These are phyloP conservation scores for Tenualosa thibaudeaui DNA, from an alignment of 2,797 vertebrate species.

Conservation along the genomic window DNA sequence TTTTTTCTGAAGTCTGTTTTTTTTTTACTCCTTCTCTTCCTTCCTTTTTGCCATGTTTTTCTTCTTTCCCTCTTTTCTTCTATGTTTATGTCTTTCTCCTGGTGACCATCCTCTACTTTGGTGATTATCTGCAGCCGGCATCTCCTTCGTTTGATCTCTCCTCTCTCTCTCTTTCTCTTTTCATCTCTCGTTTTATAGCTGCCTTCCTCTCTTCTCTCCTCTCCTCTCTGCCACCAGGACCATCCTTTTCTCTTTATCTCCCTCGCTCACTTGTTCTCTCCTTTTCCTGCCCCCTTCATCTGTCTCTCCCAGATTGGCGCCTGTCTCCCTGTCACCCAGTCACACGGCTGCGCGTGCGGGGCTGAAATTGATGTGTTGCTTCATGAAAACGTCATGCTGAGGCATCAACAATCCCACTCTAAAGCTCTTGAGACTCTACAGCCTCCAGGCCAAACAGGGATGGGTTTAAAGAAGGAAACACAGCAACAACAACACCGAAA, in stretches of 20 bases:
- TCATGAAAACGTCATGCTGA: slow-evolving; percentile 76
- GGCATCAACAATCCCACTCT: neutral
- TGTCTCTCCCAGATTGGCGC: slow-evolving; percentile 25
- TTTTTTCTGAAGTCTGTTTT: slow-evolving; percentile 16
- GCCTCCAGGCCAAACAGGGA: neutral
- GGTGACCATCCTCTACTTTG: slow-evolving; percentile 1
- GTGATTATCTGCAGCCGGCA: slow-evolving; percentile 15
- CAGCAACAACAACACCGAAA: neutral
- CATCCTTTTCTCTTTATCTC: slow-evolving; percentile 35
- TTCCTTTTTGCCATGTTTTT: slow-evolving; percentile 56
- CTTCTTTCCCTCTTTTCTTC: slow-evolving; percentile 48
- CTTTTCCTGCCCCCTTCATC: slow-evolving; percentile 50
- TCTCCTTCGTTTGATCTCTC: slow-evolving; percentile 8
- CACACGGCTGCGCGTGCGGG: slow-evolving; percentile 46
- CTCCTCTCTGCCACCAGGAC: neutral
- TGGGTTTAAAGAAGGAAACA: neutral
- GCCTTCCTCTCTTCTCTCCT: slow-evolving; percentile 5
- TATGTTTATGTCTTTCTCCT: slow-evolving; percentile 52
- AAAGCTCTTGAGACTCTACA: neutral
- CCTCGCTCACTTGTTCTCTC: slow-evolving; percentile 47
- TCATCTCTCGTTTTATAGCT: neutral
- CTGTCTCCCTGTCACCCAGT: slow-evolving; percentile 59
- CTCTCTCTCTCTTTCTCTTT: neutral
- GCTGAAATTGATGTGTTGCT: slow-evolving; percentile 69
- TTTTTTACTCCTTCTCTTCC: neutral